A percentile compares a stretch with the other conserved stretches of the same genome.
phyloP scores from a whole-genome alignment of 2,113 vertebrate genomes.

The Tringa solitaria region DNA sequence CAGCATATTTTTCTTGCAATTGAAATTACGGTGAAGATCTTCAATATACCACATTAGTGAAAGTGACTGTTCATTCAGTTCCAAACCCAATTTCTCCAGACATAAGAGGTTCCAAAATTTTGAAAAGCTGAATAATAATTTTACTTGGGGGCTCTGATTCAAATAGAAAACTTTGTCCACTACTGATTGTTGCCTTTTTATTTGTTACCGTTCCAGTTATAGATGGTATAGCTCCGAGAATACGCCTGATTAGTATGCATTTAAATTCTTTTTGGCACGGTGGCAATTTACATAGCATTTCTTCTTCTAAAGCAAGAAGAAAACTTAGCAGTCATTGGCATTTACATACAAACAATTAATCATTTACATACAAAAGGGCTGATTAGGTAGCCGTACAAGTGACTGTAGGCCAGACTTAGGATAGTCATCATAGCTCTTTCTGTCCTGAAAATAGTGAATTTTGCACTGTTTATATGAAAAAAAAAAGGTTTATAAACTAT shows the following conservation, averaged over 20 bases:
- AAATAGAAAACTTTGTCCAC: not conserved
- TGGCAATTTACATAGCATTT: conserved; percentile 39
- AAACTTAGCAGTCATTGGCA: not conserved
- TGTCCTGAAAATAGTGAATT: not conserved
- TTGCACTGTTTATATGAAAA: not conserved
- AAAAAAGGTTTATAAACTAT: not conserved
- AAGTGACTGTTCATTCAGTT: not conserved
- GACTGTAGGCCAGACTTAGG: not conserved
- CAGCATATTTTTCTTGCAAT: not conserved
- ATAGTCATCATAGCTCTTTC: not conserved
- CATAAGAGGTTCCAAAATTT: not conserved
- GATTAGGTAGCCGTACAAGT: not conserved
- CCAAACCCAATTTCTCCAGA: conserved; percentile 19
- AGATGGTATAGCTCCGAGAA: conserved; percentile 12
- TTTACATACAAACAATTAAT: conserved; percentile 27
- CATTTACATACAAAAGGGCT: conserved; percentile 29
- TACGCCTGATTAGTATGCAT: conserved; percentile 22
- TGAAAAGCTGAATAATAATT: not conserved
- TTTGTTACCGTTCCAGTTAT: conserved; percentile 2
- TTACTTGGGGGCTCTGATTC: not conserved
- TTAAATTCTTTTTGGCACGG: not conserved
- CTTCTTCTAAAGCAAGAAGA: conserved; percentile 11
- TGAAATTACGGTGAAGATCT: not conserved
- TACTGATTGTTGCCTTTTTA: conserved; percentile 10
- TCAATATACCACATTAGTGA: not conserved